phyloP scores from a whole-genome alignment of 2,797 vertebrate genomes.

The Echeneis naucrates region DNA sequence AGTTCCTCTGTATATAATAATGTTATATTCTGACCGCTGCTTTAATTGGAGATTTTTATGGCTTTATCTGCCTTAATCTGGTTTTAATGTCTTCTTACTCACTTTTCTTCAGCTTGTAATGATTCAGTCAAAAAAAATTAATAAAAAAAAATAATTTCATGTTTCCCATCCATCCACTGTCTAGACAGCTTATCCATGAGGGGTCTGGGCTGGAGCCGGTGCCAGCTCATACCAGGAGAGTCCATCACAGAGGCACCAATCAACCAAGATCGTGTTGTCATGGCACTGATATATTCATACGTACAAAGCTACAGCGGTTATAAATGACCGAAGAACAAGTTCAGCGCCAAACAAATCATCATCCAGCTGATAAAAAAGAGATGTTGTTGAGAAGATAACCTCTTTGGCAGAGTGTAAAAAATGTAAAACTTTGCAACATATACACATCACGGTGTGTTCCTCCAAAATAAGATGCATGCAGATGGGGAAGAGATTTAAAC shows the following conservation, averaged over 20 bases:
- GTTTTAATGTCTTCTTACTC: not conserved
- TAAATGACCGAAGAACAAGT: too few relatives aligned
- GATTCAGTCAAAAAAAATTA: not conserved
- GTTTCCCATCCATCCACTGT: not conserved
- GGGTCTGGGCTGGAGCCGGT: too few relatives aligned
- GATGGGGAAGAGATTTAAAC: not conserved
- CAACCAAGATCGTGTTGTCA: too few relatives aligned
- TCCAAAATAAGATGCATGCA: not conserved
- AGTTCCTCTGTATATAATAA: too few relatives aligned
- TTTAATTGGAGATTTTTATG: too few relatives aligned
- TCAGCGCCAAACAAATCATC: too few relatives aligned
- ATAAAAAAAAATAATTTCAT: not conserved
- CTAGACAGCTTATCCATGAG: too few relatives aligned
- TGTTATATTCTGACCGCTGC: too few relatives aligned
- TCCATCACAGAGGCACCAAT: too few relatives aligned
- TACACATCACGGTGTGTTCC: not conserved
- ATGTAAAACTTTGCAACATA: not conserved
- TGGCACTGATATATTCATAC: not conserved
- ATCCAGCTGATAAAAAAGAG: not conserved
- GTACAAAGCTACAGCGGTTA: not conserved
- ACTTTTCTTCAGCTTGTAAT: not conserved
- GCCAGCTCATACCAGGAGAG: too few relatives aligned
- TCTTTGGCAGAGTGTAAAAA: not conserved
- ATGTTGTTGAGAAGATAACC: too few relatives aligned
- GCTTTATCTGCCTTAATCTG: not conserved